Evolutionary conservation across 2,797 vertebrate species (phyloP), one percentile per base, ranked within the genome.

Genomic region (Rhinatrema bivittatum): DNA sequence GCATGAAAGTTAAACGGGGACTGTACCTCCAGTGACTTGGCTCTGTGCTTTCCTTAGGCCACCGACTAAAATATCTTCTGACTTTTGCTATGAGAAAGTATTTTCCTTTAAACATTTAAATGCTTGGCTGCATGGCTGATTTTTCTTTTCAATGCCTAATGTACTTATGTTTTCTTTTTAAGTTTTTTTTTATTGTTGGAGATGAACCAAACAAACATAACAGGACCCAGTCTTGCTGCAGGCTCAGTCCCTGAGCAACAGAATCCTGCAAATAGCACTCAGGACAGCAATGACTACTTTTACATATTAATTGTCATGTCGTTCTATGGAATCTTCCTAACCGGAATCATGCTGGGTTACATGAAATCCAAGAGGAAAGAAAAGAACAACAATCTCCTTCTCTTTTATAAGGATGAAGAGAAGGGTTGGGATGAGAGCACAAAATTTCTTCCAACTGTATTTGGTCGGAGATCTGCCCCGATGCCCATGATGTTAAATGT

Each of bases 261-360:
- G 2, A 53, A 25, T 37, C 12, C 36, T 1, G 30, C 39, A 20
- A 54, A 29, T 28, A 16, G 47, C 32, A 55, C 28, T 5, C 25
- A 62, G 19, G 63, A 68, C 6, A 81, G 83, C 23, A 89, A 90
- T 0, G 92, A 91, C n/a, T 92, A 88, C 42, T 75, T 92, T 38
- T 98, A 97, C 61, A 75, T 97, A 16, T 42, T 97, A 28, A 89
- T 94, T 0, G 91, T 97, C 37, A 85, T 98, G 82, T 89, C 85
- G 35, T 97, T 97, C 82, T 98, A 98, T 0, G 93, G 87, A 23
- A 45, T 96, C 52, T 97, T 98, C 72, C 81, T 98, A 47, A 74
- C 84, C 6, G 94, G 86, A 7, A 89, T 98, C 46, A 89, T 91
- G 87, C 56, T 97, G 25, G 88, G 89, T 39, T 98, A 98, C 65